A percentile compares a stretch with the other conserved stretches of the same genome.
These are phyloP conservation scores for Eira barbara DNA, from an alignment of 2,113 vertebrate species.

Conservation along the genomic window DNA sequence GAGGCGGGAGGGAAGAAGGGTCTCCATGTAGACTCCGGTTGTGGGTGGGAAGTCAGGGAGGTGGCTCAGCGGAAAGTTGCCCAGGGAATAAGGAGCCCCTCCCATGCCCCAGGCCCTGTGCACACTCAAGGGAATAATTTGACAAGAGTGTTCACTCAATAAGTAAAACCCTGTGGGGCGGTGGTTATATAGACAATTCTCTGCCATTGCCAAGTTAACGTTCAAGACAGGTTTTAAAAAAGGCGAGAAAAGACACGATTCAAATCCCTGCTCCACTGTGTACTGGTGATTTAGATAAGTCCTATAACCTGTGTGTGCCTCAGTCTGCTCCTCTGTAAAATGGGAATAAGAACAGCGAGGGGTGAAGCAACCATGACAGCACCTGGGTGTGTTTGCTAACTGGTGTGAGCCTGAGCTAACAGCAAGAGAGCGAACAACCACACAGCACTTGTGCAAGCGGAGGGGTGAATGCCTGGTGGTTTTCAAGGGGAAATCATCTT, in stretches of 20 bases:
- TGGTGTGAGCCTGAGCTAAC: neutral
- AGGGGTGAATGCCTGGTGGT: neutral
- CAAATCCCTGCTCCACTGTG: neutral
- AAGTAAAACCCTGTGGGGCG: neutral
- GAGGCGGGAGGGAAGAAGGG: neutral
- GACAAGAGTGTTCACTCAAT: neutral
- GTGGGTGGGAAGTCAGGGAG: neutral
- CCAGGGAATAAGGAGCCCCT: neutral
- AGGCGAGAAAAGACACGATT: neutral
- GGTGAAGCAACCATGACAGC: neutral
- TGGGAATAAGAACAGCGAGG: neutral
- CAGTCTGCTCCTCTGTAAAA: neutral
- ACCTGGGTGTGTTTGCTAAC: neutral
- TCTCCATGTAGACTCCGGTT: neutral
- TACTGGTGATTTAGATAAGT: neutral
- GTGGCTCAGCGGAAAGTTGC: rapidly evolving
- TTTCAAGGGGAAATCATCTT: neutral
- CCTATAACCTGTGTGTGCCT: neutral
- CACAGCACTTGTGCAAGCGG: rapidly evolving
- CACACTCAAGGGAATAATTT: rapidly evolving
- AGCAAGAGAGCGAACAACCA: neutral
- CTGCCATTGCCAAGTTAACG: neutral
- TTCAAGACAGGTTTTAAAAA: neutral
- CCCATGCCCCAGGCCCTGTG: neutral
- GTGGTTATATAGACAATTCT: neutral